Percentiles rank a stretch among this genome's conserved stretches.
Conservation (phyloP, 92 coral and sea anemone genomes). For the Zoanthus gigantus region DNA sequence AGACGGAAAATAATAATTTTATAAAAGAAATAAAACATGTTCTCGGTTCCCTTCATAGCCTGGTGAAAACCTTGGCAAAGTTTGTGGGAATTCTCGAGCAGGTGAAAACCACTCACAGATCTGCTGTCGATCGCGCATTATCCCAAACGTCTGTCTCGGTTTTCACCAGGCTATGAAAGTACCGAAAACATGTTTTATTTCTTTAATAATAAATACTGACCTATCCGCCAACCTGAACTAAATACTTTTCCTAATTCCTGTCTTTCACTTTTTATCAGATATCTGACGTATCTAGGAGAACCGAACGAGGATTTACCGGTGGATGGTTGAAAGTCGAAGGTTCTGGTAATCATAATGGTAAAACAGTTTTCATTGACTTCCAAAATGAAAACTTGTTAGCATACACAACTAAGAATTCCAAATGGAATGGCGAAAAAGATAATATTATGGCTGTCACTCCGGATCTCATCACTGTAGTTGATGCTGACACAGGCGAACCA, state of each 20-base stretch:
- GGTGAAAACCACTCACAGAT: too few relatives aligned
- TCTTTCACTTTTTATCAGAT: constrained; percentile 55
- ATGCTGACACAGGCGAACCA: constrained; percentile 88
- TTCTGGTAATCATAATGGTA: constrained; percentile 45
- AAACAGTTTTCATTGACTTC: constrained; percentile 69
- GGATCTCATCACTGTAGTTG: constrained; percentile 89
- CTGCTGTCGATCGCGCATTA: too few relatives aligned
- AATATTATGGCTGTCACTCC: constrained; percentile 77
- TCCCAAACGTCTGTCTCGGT: too few relatives aligned
- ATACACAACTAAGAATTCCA: constrained; percentile 40
- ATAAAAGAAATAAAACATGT: too few relatives aligned
- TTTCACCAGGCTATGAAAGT: too few relatives aligned
- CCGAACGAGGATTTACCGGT: constrained; percentile 77
- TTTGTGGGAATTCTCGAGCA: too few relatives aligned
- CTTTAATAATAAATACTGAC: not conserved
- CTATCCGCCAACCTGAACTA: not conserved
- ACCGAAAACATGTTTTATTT: too few relatives aligned
- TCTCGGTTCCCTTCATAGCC: too few relatives aligned
- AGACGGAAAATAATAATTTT: too few relatives aligned
- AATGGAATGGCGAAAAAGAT: constrained; percentile 68
- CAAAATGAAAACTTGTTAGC: constrained; percentile 94
- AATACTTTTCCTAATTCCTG: not conserved
- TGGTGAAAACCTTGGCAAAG: too few relatives aligned
- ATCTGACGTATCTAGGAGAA: constrained; percentile 77
- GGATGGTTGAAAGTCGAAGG: constrained; percentile 81